Conservation (phyloP, 1,140 invertebrate species). For the Pemphigus obesinymphae region DNA sequence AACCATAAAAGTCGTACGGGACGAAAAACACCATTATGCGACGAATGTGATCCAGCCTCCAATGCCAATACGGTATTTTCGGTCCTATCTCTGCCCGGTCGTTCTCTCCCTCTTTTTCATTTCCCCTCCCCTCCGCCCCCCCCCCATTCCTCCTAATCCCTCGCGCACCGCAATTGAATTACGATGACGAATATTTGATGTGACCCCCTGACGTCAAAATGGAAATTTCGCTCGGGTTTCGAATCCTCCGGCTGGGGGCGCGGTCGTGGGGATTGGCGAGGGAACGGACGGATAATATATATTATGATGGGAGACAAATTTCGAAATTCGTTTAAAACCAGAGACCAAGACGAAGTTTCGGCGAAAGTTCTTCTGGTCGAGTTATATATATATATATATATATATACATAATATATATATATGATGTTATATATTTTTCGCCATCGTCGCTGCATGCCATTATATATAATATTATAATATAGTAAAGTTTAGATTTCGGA, state of each 20-base stretch:
- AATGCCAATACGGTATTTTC: slow-evolving; percentile 4
- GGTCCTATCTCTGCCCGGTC: neutral
- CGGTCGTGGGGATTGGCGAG: too few species aligned
- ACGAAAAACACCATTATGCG: slow-evolving; percentile 25
- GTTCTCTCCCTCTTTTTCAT: neutral
- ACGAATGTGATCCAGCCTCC: slow-evolving; percentile 24
- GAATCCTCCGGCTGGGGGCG: neutral
- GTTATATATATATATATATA: too few species aligned
- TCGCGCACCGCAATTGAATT: slow-evolving; percentile 4
- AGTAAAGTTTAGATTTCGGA: too few species aligned
- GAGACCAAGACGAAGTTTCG: neutral
- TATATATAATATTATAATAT: too few species aligned
- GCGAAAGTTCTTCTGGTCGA: neutral
- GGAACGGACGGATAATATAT: neutral
- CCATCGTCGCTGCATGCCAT: too few species aligned
- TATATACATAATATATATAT: too few species aligned
- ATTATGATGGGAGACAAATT: neutral
- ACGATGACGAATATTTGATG: slow-evolving; percentile 26
- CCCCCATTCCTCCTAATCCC: neutral
- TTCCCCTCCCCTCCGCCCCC: neutral
- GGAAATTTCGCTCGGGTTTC: neutral
- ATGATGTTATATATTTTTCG: too few species aligned
- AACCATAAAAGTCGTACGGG: slow-evolving; percentile 19
- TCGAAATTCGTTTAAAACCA: neutral
- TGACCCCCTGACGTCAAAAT: slow-evolving; percentile 14